Evolutionary conservation across 2,113 vertebrate genomes (phyloP).

Genomic region (Chiloscyllium plagiosum): DNA sequence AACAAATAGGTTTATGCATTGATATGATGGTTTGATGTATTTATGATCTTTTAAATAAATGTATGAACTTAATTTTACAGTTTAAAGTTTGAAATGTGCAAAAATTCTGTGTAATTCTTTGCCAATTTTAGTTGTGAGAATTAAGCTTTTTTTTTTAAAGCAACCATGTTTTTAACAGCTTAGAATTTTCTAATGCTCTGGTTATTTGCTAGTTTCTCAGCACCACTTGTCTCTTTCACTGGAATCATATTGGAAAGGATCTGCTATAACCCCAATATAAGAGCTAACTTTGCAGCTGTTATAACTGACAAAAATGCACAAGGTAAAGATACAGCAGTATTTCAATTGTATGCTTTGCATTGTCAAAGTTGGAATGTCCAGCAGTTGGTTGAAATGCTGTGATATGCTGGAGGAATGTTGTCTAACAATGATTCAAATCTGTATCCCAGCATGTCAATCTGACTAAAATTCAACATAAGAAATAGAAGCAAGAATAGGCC

Average conservation of each 20-base stretch:
- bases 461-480: neutral
- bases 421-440: slow-evolving; percentile 38
- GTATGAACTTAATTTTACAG: neutral
- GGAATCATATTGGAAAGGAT: slow-evolving; percentile 24
- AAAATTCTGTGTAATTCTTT: neutral
- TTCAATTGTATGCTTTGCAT: neutral
- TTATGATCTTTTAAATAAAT: neutral
- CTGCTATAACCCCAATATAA: neutral
- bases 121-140: neutral
- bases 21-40: neutral
- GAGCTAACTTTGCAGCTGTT: neutral
- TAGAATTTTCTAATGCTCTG: neutral
- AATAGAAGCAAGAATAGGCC: too few relatives aligned
- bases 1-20: neutral
- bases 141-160: neutral
- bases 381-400: neutral
- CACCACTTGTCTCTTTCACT: slow-evolving; percentile 23
- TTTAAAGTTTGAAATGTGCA: neutral
- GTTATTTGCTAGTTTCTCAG: neutral
- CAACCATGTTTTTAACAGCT: neutral
- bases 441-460: slow-evolving; percentile 34
- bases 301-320: neutral
- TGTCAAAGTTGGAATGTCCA: neutral
- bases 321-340: slow-evolving; percentile 1
- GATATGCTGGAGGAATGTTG: neutral